phyloP scores from a whole-genome alignment of 2,797 vertebrate genomes.

The Leuciscus waleckii region DNA sequence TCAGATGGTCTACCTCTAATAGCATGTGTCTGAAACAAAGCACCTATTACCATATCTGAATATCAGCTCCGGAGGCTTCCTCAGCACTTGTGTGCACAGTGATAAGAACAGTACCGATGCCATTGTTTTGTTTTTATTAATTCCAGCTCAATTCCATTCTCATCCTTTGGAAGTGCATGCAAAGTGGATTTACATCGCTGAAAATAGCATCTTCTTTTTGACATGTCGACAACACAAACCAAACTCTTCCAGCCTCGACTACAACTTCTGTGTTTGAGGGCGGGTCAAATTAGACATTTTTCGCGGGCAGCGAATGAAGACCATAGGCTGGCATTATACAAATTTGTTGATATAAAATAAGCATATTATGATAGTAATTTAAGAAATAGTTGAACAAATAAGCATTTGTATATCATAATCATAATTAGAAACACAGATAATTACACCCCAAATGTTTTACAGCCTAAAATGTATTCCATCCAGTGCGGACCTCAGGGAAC shows the following conservation, averaged over 20 bases:
- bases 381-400: no score
- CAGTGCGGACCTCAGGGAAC: conserved; percentile 14
- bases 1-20: not conserved
- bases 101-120: not conserved
- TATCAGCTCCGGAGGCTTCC: not conserved
- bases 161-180: not conserved
- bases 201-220: not conserved
- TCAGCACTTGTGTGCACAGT: not conserved
- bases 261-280: not conserved
- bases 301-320: not conserved
- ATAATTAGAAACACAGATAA: not conserved
- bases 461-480: conserved; percentile 21
- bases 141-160: not conserved
- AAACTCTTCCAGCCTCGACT: not conserved
- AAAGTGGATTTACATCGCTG: not conserved
- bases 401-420: not conserved
- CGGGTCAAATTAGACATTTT: no score
- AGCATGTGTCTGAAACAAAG: not conserved
- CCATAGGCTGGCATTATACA: not conserved
- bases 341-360: not conserved
- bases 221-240: not conserved
- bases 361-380: no score
- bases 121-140: not conserved
- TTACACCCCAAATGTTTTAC: not conserved
- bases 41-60: not conserved